Conservation (phyloP, 1,140 invertebrate genomes). For the Scaptomyza graminum region DNA sequence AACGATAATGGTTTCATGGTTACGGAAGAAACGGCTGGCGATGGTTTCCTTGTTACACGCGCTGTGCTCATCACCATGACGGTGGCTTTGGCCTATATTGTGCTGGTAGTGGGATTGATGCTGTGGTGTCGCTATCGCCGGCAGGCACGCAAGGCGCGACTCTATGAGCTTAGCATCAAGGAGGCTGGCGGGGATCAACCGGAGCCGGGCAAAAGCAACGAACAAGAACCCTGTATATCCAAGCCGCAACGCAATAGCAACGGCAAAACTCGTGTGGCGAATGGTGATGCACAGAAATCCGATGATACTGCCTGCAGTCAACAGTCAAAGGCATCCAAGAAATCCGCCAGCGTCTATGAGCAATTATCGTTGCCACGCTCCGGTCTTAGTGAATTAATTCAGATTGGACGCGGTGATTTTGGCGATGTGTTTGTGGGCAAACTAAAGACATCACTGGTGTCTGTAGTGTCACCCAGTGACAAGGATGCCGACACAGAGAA, state of each 20-base stretch:
- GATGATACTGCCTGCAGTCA: constrained; percentile 92
- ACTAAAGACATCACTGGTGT: constrained; percentile 83
- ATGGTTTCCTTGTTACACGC: constrained; percentile 90
- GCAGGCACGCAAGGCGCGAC: constrained; percentile 73
- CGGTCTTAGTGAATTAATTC: constrained; percentile 91
- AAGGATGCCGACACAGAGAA: constrained; percentile 75
- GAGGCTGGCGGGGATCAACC: constrained; percentile 71
- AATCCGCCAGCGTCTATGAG: constrained; percentile 88
- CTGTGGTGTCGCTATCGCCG: constrained; percentile 94
- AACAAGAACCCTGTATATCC: constrained; percentile 77
- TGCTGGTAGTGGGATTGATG: constrained; percentile 95
- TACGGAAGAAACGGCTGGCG: constrained; percentile 82
- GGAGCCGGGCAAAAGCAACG: constrained; percentile 69
- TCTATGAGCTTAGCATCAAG: constrained; percentile 67
- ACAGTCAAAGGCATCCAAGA: constrained; percentile 89
- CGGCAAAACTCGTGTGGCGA: constrained; percentile 84
- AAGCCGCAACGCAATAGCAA: constrained; percentile 83
- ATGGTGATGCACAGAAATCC: constrained; percentile 87
- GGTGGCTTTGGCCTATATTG: constrained; percentile 95
- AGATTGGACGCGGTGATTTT: constrained; percentile 94
- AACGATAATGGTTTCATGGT: constrained; percentile 85
- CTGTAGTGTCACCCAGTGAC: constrained; percentile 39
- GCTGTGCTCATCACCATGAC: constrained; percentile 96
- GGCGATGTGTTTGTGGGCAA: constrained; percentile 92
- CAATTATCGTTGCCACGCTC: constrained; percentile 89